A percentile compares a stretch with the other conserved stretches of the same genome.
Evolutionary conservation across 2,797 vertebrate species (phyloP).

Genomic region (Poliocrania exsul): DNA sequence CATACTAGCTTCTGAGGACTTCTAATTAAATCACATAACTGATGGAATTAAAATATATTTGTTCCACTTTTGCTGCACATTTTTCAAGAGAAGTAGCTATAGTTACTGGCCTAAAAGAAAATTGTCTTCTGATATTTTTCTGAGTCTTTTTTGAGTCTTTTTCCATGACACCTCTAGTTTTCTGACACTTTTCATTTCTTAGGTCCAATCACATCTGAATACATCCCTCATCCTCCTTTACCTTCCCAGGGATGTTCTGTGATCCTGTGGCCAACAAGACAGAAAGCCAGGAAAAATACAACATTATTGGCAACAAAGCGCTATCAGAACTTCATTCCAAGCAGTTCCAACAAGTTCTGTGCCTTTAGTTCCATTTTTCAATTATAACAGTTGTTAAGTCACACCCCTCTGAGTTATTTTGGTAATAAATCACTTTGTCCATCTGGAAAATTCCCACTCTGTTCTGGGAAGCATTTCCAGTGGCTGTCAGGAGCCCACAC

Average conservation of each 20-base stretch:
- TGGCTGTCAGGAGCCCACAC: conserved; percentile 26
- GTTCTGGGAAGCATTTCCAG: conserved; percentile 33
- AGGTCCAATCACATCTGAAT: neutral
- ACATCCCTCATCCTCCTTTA: neutral
- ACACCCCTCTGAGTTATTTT: conserved; percentile 47
- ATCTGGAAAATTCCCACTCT: conserved; percentile 39
- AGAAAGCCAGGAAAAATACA: conserved; percentile 22
- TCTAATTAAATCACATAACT: neutral
- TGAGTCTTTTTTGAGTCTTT: neutral
- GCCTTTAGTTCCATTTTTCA: conserved; percentile 45
- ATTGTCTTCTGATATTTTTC: neutral
- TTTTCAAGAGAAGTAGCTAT: neutral
- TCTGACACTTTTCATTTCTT: neutral
- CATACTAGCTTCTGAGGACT: neutral
- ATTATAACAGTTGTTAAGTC: conserved; percentile 45
- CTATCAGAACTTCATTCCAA: neutral
- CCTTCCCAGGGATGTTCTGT: neutral
- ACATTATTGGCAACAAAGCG: neutral
- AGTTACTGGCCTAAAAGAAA: neutral
- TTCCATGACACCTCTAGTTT: neutral
- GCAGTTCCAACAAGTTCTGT: conserved; percentile 4
- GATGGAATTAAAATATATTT: neutral
- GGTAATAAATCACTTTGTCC: conserved; percentile 56
- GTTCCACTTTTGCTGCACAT: neutral
- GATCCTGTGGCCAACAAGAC: neutral